Evolutionary conservation across 2,797 vertebrate species (phyloP), one percentile per base, ranked within the genome.

Genomic region (Poecile montanus): DNA sequence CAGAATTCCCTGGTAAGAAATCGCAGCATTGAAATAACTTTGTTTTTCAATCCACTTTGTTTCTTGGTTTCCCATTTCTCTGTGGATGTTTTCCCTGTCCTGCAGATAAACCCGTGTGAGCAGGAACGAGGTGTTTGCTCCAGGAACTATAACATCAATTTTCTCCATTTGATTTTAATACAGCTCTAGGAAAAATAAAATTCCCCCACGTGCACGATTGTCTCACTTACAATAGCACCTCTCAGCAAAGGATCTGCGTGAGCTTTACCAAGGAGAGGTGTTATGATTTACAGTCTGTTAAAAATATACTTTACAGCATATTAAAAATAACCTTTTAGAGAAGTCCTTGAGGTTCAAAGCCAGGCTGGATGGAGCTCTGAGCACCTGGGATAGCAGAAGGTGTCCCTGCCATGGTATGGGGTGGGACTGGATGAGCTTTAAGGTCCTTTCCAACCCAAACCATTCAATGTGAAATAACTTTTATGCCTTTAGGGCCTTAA

Each of bases 121-220:
- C 7, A 70, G 48, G 62, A 73, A 44, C 0, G 0, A 91, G 58
- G 11, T 62, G 16, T 70, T 81, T 60, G 85, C 88, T 66, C 63
- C 79, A 81, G 66, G 72, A 84, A 68, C 58, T 48, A 2, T 3
- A 67, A 60, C 48, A 88, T 26, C 15, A 18, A 51, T 80, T 89
- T 88, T 77, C 66, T 92, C 82, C 21, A 13, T 71, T 87, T 74
- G 34, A 95, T 92, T 95, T 91, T 91, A 67, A 79, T 34, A 58
- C 11, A 74, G 45, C 53, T 93, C 60, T 30, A 65, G 25, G 71
- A 48, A 72, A 72, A 57, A 53, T 58, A 13, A 45, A 51, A 29
- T 11, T 61, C 34, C 63, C 77, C 67, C 45, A 4, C 29, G 62
- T 72, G 73, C 62, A 40, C 67, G 53, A 91, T 65, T 86, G 75